phyloP scores from a whole-genome alignment of 2,797 vertebrate genomes.

The Oryzias sinensis region DNA sequence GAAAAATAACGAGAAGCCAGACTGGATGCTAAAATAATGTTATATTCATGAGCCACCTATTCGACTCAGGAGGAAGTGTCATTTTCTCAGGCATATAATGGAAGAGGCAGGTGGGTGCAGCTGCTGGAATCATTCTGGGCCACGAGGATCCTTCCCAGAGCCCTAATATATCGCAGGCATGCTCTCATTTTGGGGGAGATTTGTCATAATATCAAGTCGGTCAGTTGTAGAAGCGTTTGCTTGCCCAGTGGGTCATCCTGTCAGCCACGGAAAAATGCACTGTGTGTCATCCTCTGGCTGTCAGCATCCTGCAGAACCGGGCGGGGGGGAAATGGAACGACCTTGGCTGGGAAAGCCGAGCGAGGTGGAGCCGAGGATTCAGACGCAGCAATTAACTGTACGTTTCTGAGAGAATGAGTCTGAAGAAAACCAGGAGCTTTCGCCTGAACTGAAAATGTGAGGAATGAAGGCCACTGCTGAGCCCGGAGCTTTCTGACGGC shows the following conservation, averaged over 20 bases:
- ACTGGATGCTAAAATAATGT: slow-evolving; percentile 12
- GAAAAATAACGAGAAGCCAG: not conserved
- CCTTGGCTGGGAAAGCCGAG: slow-evolving; percentile 50
- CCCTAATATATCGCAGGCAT: slow-evolving; percentile 73
- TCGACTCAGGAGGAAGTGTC: slow-evolving; percentile 26
- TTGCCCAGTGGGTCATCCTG: slow-evolving; percentile 70
- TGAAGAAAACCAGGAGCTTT: not conserved
- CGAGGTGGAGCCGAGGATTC: slow-evolving; percentile 27
- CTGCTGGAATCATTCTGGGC: slow-evolving; percentile 63
- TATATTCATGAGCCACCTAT: slow-evolving; percentile 15
- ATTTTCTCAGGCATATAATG: slow-evolving; percentile 53
- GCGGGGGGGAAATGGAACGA: slow-evolving; percentile 27
- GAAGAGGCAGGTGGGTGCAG: slow-evolving; percentile 54
- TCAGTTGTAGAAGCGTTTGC: slow-evolving; percentile 67
- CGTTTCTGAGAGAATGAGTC: slow-evolving; percentile 1
- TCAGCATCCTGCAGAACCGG: slow-evolving; percentile 44
- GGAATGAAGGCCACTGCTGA: not conserved
- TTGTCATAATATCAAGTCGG: slow-evolving; percentile 78
- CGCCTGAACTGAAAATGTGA: not conserved
- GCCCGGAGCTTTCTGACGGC: slow-evolving; percentile 5
- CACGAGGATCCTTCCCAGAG: slow-evolving; percentile 64
- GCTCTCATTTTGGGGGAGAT: slow-evolving; percentile 75
- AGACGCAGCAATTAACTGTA: slow-evolving; percentile 11
- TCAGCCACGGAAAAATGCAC: slow-evolving; percentile 68
- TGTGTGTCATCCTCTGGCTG: slow-evolving; percentile 59